Conservation (phyloP, 2,888 invertebrate species). For the Diaprepes abbreviatus region DNA sequence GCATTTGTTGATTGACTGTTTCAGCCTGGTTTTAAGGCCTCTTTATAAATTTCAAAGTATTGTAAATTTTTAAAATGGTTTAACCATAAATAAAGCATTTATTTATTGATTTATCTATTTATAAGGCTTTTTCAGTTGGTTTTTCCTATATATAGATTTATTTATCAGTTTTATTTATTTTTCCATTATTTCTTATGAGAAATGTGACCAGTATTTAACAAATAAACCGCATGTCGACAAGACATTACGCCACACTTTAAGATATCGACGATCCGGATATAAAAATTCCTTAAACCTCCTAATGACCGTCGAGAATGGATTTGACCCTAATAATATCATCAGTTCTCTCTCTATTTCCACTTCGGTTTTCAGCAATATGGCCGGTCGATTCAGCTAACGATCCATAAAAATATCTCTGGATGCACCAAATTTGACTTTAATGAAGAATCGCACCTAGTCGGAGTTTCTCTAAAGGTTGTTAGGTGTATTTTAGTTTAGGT, state of each 20-base stretch:
- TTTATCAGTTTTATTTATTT: too few species aligned
- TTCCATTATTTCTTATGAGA: too few species aligned
- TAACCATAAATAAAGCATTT: too few species aligned
- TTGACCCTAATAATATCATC: constrained; percentile 33
- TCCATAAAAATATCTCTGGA: constrained; percentile 25
- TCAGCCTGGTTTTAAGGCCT: too few species aligned
- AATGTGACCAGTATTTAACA: neutral
- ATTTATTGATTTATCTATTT: too few species aligned
- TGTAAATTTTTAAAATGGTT: too few species aligned
- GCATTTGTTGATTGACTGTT: too few species aligned
- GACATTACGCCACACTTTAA: constrained; percentile 23
- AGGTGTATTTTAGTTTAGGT: neutral
- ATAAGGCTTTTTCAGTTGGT: too few species aligned
- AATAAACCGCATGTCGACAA: constrained; percentile 33
- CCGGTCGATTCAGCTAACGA: constrained; percentile 33
- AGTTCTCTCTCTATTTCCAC: constrained; percentile 27
- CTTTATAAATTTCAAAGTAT: too few species aligned
- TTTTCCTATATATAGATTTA: too few species aligned
- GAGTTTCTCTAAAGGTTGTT: neutral
- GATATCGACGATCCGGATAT: constrained; percentile 18
- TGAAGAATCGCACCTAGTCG: neutral
- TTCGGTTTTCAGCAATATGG: constrained; percentile 25
- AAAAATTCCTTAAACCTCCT: constrained; percentile 33
- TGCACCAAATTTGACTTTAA: constrained; percentile 10
- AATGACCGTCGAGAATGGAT: constrained; percentile 27